Percentiles rank a stretch among this genome's conserved stretches.
Evolutionary conservation across 1,140 invertebrate species (phyloP).

Genomic region (Sycophila sp.): DNA sequence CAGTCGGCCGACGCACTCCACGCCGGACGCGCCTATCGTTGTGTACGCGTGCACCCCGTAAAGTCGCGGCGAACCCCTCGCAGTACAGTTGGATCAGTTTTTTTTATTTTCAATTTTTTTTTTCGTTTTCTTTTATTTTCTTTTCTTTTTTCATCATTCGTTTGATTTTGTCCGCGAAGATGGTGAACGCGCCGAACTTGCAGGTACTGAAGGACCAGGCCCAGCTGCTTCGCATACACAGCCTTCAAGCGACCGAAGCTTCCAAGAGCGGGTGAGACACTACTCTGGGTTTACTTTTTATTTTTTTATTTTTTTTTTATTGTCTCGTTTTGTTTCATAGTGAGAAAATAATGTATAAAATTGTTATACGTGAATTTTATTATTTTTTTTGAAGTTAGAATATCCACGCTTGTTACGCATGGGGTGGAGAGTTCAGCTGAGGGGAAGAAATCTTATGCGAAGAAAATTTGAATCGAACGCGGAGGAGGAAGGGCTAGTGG

Average conservation of each 20-base stretch:
- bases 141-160: not conserved
- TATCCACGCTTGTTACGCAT: no score
- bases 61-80: no score
- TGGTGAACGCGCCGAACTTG: conserved; percentile 52
- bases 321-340: no score
- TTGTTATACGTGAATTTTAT: no score
- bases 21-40: not conserved
- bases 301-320: not conserved
- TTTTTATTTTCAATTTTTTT: not conserved
- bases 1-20: not conserved
- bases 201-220: conserved; percentile 74
- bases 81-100: no score
- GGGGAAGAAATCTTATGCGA: no score
- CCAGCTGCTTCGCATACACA: conserved; percentile 73
- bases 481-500: no score
- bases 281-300: not conserved
- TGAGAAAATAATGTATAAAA: no score
- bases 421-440: no score
- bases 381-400: no score
- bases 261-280: conserved; percentile 60
- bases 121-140: not conserved
- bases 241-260: conserved; percentile 59
- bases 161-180: no score
- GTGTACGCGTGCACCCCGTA: no score
- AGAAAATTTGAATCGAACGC: not conserved